Evolutionary conservation across 2,888 invertebrate genomes (phyloP), one percentile per base, ranked within the genome.

Genomic region (Oscheius sp.): DNA sequence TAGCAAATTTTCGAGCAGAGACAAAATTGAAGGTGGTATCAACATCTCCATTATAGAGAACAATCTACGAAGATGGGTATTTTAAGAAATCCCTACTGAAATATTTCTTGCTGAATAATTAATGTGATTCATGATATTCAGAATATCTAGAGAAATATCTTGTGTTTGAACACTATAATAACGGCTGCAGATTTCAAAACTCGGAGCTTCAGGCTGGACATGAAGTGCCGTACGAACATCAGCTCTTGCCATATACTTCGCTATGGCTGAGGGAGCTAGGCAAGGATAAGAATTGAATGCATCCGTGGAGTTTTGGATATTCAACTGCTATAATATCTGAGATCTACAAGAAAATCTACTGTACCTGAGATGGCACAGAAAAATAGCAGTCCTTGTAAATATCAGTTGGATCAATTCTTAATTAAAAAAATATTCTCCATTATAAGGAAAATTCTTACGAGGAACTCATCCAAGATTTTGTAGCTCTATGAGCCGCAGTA

Each of bases 31-130:
- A 71, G 22, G 67, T 64, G 2, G 70, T 20, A 50, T 81, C 80
- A 0, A 71, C 50, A 63, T 81, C 81, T 33, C 81, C 81, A 49
- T 81, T 81, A 71, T 75, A 77, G 28, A 81, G 59, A 47, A 80
- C 61, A 8, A 81, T 66, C 62, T 62, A 24, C n/a, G 28, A 36
- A 9, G 0, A 6, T 22, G 14, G 28, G 14, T 2, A 26, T 41
- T 8, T 44, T 8, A 26, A 41, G 9, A 9, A 26, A 3, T 12
- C 17, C 28, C 3, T 26, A 59, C 59, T n/a, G 59, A 28, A 14
- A 9, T 17, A 44, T 59, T 59, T 9, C 14, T 4, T 1, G 59
- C 28, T 5, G 59, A 24, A 14, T 59, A 59, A 24, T 41, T 44
- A 44, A 3, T 8, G 30, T 44, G 26, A 20, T 44, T 59, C 59